A percentile compares a stretch with the other conserved stretches of the same genome.
phyloP scores from a whole-genome alignment of 2,888 invertebrate genomes.

The Phortica magna region DNA sequence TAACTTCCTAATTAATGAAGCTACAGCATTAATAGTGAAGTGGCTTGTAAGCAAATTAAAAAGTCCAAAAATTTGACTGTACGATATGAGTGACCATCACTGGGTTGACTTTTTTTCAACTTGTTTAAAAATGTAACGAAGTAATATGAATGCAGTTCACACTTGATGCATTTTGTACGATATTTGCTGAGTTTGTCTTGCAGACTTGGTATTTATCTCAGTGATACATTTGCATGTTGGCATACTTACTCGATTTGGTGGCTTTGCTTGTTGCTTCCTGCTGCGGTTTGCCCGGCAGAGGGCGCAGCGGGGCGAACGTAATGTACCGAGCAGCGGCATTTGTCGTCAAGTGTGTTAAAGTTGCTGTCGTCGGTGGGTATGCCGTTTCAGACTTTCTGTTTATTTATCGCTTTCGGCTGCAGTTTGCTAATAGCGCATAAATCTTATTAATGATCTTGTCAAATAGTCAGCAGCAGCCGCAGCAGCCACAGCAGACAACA shows the following conservation, averaged over 20 bases:
- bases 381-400: slow-evolving; percentile 45
- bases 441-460: slow-evolving; percentile 76
- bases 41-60: too few species aligned
- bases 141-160: too few species aligned
- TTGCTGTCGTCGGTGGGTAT: background rate
- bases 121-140: too few species aligned
- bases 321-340: background rate
- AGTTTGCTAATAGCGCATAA: slow-evolving; percentile 74
- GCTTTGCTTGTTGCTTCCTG: background rate
- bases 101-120: too few species aligned
- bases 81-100: too few species aligned
- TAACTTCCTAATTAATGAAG: too few species aligned
- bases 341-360: slow-evolving; percentile 19
- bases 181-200: background rate
- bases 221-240: slow-evolving; percentile 6
- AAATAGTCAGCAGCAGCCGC: slow-evolving; percentile 57
- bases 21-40: too few species aligned
- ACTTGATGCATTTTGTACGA: too few species aligned
- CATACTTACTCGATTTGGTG: slow-evolving; percentile 1
- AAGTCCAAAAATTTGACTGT: too few species aligned
- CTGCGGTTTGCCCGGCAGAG: too few species aligned
- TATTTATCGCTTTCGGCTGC: slow-evolving; percentile 70
- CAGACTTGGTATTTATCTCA: background rate
- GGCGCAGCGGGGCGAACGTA: background rate
- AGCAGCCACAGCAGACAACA: background rate